phyloP scores from a whole-genome alignment of 2,888 invertebrate species.

The Spilosoma lubricipeda region DNA sequence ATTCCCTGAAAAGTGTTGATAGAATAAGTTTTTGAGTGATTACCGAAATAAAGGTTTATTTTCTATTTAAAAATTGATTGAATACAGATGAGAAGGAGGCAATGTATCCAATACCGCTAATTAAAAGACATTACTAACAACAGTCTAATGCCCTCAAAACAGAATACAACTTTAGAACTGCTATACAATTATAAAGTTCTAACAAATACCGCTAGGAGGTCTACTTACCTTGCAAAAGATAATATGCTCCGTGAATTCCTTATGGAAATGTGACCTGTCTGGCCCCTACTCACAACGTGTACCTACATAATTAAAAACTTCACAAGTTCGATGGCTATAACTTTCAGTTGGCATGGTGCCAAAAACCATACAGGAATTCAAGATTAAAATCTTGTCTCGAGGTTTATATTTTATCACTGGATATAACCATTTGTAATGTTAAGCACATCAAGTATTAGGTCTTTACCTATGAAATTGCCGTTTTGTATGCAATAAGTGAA shows the following conservation, averaged over 20 bases:
- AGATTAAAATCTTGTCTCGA: not conserved
- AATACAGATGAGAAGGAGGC: no score
- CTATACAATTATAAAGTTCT: not conserved
- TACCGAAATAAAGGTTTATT: no score
- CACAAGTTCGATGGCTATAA: not conserved
- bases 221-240: slow-evolving; percentile 4
- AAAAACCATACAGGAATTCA: not conserved
- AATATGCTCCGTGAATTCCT: not conserved
- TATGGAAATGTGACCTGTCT: slow-evolving; percentile 13
- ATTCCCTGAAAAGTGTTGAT: no score
- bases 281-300: not conserved
- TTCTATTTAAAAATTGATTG: no score
- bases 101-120: not conserved
- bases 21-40: no score
- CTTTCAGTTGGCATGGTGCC: not conserved
- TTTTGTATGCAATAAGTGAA: no score
- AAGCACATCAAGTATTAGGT: no score
- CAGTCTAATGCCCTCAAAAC: not conserved
- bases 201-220: not conserved
- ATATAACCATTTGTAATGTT: not conserved
- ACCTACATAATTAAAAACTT: slow-evolving; percentile 11
- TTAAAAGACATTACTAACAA: not conserved
- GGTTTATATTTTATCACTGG: not conserved
- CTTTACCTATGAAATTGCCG: no score
- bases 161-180: not conserved